These are phyloP conservation scores for Phoenicopterus ruber DNA, from an alignment of 2,113 vertebrate genomes.

Conservation along the genomic window DNA sequence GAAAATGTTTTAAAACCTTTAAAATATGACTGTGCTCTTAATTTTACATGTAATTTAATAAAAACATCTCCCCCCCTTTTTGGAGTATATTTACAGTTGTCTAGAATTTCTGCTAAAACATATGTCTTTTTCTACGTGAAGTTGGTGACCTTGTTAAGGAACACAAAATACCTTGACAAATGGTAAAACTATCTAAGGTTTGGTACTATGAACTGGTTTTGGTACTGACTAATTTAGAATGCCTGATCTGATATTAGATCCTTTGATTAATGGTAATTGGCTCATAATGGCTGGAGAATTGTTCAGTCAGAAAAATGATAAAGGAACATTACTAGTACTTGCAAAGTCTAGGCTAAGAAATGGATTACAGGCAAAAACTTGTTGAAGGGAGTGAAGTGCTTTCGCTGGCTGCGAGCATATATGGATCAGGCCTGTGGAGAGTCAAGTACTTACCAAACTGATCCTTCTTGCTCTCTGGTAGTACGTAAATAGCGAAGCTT, in stretches of 20 bases:
- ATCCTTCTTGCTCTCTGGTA: not conserved
- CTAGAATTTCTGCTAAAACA: not conserved
- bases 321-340: not conserved
- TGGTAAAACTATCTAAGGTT: not conserved
- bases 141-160: not conserved
- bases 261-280: not conserved
- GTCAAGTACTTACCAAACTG: not conserved
- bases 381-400: not conserved
- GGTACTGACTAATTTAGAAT: not conserved
- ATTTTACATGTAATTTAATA: not conserved
- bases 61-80: rapidly evolving
- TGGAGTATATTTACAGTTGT: not conserved
- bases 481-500: not conserved
- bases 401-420: not conserved
- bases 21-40: not conserved
- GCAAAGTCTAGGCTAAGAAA: not conserved
- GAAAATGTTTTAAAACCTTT: not conserved
- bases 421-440: not conserved
- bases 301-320: not conserved
- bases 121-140: not conserved
- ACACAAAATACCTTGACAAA: not conserved
- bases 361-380: not conserved
- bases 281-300: not conserved
- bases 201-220: not conserved
- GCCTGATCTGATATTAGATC: not conserved